Conservation (phyloP, 2,888 invertebrate species). For the Amiota minor region DNA sequence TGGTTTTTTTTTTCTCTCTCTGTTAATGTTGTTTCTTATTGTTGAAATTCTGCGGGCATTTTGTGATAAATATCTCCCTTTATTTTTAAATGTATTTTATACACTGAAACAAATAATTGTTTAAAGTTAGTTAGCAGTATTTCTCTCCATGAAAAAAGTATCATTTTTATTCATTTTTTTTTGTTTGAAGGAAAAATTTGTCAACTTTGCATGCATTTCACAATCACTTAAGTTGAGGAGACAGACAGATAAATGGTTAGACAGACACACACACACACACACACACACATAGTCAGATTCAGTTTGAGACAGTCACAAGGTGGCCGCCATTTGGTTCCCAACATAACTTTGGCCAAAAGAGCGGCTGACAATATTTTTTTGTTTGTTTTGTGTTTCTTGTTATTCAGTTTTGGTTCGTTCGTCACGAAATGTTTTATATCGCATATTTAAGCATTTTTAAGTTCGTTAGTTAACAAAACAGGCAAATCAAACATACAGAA, state of each 20-base stretch:
- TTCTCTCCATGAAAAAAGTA: constrained; percentile 3
- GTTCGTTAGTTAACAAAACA: constrained; percentile 57
- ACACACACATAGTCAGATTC: background rate
- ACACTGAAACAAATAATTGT: constrained; percentile 37
- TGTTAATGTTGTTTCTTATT: constrained; percentile 35
- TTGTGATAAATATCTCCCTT: constrained; percentile 52
- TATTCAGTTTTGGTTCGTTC: constrained; percentile 33
- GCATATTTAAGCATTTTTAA: constrained; percentile 59
- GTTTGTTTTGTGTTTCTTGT: background rate
- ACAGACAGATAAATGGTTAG: too few relatives aligned
- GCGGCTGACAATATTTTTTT: background rate
- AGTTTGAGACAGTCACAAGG: background rate
- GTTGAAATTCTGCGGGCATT: constrained; percentile 62
- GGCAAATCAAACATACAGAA: constrained; percentile 9
- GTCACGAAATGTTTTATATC: constrained; percentile 62
- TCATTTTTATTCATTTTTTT: too few relatives aligned
- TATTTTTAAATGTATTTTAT: background rate
- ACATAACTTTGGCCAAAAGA: constrained; percentile 14
- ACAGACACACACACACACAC: too few relatives aligned
- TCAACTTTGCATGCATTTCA: constrained; percentile 21
- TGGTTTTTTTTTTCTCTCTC: constrained; percentile 30
- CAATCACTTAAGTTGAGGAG: background rate
- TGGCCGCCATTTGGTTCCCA: constrained; percentile 15
- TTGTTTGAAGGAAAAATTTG: constrained; percentile 7
- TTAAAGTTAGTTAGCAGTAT: background rate